Base-by-base conservation (phyloP, 2,888 invertebrate genomes). In the Aspidiotus rigidus region DNA sequence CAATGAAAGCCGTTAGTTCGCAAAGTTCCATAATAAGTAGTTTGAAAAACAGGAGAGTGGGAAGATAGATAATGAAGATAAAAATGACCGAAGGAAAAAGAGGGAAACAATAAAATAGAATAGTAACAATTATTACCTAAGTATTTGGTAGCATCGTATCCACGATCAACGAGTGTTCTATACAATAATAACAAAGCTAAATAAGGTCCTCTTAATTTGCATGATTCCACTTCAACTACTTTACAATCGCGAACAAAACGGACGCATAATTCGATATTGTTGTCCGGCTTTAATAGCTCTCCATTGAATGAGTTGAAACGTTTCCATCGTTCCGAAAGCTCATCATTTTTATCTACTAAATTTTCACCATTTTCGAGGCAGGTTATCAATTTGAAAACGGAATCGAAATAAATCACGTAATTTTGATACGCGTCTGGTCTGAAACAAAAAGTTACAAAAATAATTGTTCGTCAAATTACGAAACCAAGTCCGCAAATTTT, bases 101-200 rank as follows among this genome's bases (percentile, higher is more conserved):
- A 28, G 28, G 28, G 28, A 28, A 28, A 5, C 5, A 28, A 28
- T 1, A 28, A 5, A 28, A 28, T 5, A 28, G 42, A 55, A 69
- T 42, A 11, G 10, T 13, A 64, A 39, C 10, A 53, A 5, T 8
- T 40, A 39, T 73, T 71, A 73, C 75, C 28, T 85, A 77, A 9
- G 85, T 76, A 64, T 79, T 11, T 75, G 42, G 77, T 75, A 0
- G 85, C 83, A 75, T 80, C 78, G 56, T 81, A 79, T 9, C 80
- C 80, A 76, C 80, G 78, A 56, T 81, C 79, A 9, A 80, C 80
- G 76, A 86, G 81, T 72, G 83, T 83, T 75, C 81, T 84, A 80
- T 85, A 86, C 41, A 91, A 78, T 76, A 93, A 90, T 72, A 95
- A 80, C 42, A 88, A 83, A 7, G 93, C 93, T 74, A 95, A 81